Conservation (phyloP, 2,113 vertebrate genomes). For the Eptesicus fuscus region DNA sequence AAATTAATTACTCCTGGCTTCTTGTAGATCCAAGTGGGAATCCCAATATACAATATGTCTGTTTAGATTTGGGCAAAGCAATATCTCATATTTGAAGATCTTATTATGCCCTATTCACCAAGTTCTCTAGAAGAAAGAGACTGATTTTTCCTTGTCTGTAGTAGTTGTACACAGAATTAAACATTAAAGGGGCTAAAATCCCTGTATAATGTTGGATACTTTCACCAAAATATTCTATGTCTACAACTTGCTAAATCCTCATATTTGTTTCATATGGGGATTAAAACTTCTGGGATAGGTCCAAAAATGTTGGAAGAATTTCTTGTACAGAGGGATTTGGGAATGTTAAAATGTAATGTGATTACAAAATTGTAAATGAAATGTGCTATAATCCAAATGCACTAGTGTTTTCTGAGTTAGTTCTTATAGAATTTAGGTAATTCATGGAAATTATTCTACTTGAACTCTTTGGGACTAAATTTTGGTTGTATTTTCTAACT, state of each 20-base stretch:
- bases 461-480: neutral
- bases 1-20: neutral
- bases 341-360: slow-evolving; percentile 19
- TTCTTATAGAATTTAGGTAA: neutral
- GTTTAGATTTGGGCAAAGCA: slow-evolving; percentile 13
- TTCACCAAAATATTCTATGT: slow-evolving; percentile 12
- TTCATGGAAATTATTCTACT: slow-evolving; percentile 17
- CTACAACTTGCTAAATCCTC: slow-evolving; percentile 24
- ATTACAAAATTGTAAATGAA: slow-evolving; percentile 46
- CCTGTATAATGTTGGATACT: neutral
- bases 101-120: neutral
- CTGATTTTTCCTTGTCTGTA: neutral
- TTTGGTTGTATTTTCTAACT: slow-evolving; percentile 32
- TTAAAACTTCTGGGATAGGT: neutral
- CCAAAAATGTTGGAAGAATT: slow-evolving; percentile 7
- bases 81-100: neutral
- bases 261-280: slow-evolving; percentile 10
- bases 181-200: neutral
- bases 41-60: neutral
- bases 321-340: neutral
- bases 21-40: neutral
- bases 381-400: neutral
- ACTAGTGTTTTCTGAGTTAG: neutral
- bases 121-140: neutral
- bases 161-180: slow-evolving; percentile 15